Conservation (phyloP, 2,888 invertebrate species). For the Sepioteuthis lessoniana region DNA sequence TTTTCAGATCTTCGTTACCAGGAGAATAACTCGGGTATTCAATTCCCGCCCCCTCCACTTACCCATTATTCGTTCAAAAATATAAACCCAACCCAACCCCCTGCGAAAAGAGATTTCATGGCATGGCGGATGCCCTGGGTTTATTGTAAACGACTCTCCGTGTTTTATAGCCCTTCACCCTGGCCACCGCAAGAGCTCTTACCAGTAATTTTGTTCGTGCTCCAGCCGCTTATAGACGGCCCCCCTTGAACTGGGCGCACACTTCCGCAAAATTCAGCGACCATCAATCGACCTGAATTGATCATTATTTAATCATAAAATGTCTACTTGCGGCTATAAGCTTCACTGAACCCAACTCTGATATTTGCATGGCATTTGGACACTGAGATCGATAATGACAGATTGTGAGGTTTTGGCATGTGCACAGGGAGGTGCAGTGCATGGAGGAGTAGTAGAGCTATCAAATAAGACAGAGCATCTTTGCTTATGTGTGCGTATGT, state of each 20-base stretch:
- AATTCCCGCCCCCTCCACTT: neutral
- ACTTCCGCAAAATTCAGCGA: conserved; percentile 11
- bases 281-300: conserved; percentile 3
- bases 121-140: neutral
- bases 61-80: too few relatives aligned
- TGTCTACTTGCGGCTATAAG: conserved; percentile 33
- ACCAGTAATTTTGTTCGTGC: conserved; percentile 33
- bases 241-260: neutral
- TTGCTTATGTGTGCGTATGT: neutral
- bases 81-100: neutral
- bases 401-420: conserved; percentile 2
- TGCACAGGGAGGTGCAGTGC: neutral
- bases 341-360: conserved; percentile 2
- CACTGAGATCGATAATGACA: neutral
- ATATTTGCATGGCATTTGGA: neutral
- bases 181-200: neutral
- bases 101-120: neutral
- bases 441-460: neutral
- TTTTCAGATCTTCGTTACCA: neutral
- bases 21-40: neutral
- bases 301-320: conserved; percentile 13
- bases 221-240: neutral
- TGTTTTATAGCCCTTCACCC: neutral
- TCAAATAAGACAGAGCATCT: neutral
- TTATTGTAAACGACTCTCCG: neutral